Conservation (phyloP, 2,888 invertebrate genomes). For the Platycheirus albimanus region DNA sequence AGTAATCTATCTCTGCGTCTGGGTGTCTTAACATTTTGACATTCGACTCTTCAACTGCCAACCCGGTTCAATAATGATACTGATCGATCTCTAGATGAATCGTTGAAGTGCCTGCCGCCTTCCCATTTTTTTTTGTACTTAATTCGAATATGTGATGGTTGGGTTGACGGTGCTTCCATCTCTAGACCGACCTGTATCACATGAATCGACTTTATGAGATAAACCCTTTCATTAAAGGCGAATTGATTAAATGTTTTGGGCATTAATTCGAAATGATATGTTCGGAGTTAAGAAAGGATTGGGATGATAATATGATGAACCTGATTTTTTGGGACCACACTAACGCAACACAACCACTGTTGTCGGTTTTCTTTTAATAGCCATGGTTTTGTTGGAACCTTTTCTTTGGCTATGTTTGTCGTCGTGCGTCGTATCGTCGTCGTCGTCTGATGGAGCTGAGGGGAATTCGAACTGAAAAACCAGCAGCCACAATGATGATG, state of each 20-base stretch:
- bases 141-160: background rate
- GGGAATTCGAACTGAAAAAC: slow-evolving; percentile 18
- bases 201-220: slow-evolving; percentile 34
- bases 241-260: slow-evolving; percentile 64
- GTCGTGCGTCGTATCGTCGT: too few relatives aligned
- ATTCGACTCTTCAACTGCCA: slow-evolving; percentile 33
- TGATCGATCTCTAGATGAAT: slow-evolving; percentile 57
- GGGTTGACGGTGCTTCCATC: background rate
- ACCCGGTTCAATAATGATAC: slow-evolving; percentile 21
- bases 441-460: background rate
- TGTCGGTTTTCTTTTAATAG: slow-evolving; percentile 19
- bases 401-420: slow-evolving; percentile 10
- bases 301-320: slow-evolving; percentile 7
- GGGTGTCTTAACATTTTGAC: slow-evolving; percentile 50
- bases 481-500: slow-evolving; percentile 32
- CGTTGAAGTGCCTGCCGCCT: slow-evolving; percentile 44
- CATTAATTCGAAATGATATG: slow-evolving; percentile 61
- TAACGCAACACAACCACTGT: slow-evolving; percentile 16
- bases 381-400: too few relatives aligned
- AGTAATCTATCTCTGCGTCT: background rate
- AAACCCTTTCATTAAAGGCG: slow-evolving; percentile 55
- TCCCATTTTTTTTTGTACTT: background rate
- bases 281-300: slow-evolving; percentile 32
- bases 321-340: slow-evolving; percentile 55
- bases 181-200: slow-evolving; percentile 17